Conservation (phyloP, 2,113 vertebrate species). For the Hepsetus odoe region DNA sequence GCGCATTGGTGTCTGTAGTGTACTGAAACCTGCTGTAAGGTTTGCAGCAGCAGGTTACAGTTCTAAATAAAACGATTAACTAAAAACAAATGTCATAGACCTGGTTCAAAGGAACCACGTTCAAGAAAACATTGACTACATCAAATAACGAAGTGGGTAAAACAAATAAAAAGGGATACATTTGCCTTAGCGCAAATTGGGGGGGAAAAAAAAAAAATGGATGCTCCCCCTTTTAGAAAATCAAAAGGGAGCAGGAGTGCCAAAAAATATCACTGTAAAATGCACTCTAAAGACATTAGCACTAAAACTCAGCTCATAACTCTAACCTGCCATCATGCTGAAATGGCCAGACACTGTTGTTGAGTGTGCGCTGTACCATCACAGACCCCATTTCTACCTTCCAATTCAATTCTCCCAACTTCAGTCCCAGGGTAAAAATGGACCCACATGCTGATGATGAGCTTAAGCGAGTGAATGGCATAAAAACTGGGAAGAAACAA, state of each 20-base stretch:
- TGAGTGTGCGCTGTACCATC: background rate
- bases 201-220: constrained; percentile 24
- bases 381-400: constrained; percentile 3
- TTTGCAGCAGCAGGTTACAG: constrained; percentile 73
- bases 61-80: constrained; percentile 42
- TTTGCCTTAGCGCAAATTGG: constrained; percentile 60
- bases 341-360: constrained; percentile 4
- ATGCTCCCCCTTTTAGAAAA: constrained; percentile 9
- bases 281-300: background rate
- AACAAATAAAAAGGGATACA: constrained; percentile 57
- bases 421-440: background rate
- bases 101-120: constrained; percentile 2
- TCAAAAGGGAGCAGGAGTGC: constrained; percentile 2
- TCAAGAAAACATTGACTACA: background rate
- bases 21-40: constrained; percentile 69
- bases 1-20: background rate
- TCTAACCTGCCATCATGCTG: background rate
- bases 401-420: background rate
- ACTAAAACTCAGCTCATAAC: constrained; percentile 10
- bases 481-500: background rate
- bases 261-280: background rate
- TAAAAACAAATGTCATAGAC: constrained; percentile 60
- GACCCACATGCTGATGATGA: background rate
- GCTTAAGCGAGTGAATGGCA: constrained; percentile 7
- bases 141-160: constrained; percentile 34